Evolutionary conservation across 2,888 invertebrate species (phyloP), one percentile per base, ranked within the genome.

Genomic region (Nomada lathburiana): DNA sequence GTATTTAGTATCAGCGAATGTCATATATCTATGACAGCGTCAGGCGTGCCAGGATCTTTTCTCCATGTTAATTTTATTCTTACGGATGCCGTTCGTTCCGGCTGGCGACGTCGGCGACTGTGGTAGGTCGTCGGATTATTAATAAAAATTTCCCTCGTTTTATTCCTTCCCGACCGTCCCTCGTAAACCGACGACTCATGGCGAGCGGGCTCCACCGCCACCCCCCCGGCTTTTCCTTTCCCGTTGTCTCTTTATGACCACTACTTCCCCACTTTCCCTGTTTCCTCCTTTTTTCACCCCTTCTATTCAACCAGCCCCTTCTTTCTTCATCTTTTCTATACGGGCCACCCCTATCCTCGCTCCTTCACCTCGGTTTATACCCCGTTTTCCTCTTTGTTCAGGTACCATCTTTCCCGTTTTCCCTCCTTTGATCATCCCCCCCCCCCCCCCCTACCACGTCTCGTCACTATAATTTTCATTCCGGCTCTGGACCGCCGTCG

Each of bases 81-180:
- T 74, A 67, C 76, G 76, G 64, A 76, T 53, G 77, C 77, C 65
- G 59, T 75, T 73, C 52, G 73, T 81, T 62, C 76, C 53, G 67
- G 82, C 36, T 60, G 80, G 70, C 36, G 36, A 42, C 52, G 20
- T 3, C 16, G 78, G 62, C 47, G 79, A 55, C 55, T 7, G 72
- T 18, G 78, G 81, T 88, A 76, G 76, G 79, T 71, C 76, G 73
- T 18, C 44, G 59, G 80, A 84, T 84, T 88, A 87, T 87, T 88
- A 88, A 87, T 87, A 87, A 86, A 87, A 87, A 86, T 88, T 77
- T 87, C 59, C 79, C 68, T 53, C 62, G 64, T 82, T 86, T 88
- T 86, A 88, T 84, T 83, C 82, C 52, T 79, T 68, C 71, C 63
- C 67, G 74, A 77, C 76, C 76, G 73, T 84, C 84, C 76, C 81